Conservation (phyloP, 2,888 invertebrate genomes). For the Icerya purchasi region DNA sequence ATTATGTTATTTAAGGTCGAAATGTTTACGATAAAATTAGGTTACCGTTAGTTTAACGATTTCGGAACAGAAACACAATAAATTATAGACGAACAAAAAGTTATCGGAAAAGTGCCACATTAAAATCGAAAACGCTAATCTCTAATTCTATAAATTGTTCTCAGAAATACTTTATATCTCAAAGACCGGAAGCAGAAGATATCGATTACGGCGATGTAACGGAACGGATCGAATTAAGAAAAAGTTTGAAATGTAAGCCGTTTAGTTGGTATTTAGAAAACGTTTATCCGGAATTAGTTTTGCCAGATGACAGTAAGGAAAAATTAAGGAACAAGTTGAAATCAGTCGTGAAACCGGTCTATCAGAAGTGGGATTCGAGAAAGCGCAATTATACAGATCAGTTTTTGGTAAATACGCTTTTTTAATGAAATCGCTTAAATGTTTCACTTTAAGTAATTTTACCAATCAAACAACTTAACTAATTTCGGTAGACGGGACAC, state of each 20-base stretch:
- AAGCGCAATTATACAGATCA: conserved; percentile 25
- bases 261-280: conserved; percentile 75
- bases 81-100: too few species aligned
- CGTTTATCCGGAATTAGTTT: conserved; percentile 57
- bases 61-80: too few species aligned
- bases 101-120: too few species aligned
- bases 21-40: too few species aligned
- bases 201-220: conserved; percentile 52
- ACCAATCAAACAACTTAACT: too few species aligned
- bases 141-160: too few species aligned
- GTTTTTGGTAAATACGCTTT: conserved; percentile 21
- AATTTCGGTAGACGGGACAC: too few species aligned
- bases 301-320: conserved; percentile 36
- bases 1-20: too few species aligned
- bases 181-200: conserved; percentile 36
- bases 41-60: too few species aligned
- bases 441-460: too few species aligned
- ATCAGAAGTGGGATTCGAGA: conserved; percentile 63
- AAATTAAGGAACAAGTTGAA: conserved; percentile 37
- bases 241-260: conserved; percentile 50
- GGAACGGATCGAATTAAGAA: conserved; percentile 45
- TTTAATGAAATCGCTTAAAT: too few species aligned
- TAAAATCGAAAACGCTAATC: too few species aligned
- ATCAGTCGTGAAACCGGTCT: conserved; percentile 37
- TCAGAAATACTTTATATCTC: conserved; percentile 53